These are phyloP conservation scores for Pangasius macronema DNA, from an alignment of 2,797 vertebrate genomes.

Conservation along the genomic window DNA sequence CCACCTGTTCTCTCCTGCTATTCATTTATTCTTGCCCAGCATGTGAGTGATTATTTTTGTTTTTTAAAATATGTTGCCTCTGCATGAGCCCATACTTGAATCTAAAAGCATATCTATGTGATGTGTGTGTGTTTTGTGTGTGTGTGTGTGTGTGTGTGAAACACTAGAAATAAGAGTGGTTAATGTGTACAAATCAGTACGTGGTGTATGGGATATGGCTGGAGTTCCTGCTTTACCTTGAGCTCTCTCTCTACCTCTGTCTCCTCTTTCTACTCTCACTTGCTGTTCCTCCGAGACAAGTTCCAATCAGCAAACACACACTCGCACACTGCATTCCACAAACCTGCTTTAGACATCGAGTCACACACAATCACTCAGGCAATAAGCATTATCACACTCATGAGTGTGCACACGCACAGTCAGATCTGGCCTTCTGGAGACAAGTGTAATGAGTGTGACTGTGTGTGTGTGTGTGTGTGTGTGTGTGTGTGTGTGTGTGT, in stretches of 20 bases:
- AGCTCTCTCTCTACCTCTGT: conserved; percentile 48
- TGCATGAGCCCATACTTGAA: background rate
- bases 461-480: background rate
- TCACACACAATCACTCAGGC: conserved; percentile 36
- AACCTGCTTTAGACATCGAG: conserved; percentile 24
- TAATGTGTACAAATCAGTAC: conserved; percentile 23
- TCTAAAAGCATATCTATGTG: conserved; percentile 24
- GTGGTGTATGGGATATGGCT: conserved; percentile 14
- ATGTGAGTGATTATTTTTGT: background rate
- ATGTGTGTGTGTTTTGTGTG: background rate
- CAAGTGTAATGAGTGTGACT: conserved; percentile 19
- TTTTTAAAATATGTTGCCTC: background rate
- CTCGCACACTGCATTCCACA: conserved; percentile 25
- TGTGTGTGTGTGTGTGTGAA: too few relatives aligned
- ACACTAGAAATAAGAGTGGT: background rate
- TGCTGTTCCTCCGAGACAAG: conserved; percentile 59
- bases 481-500: conserved; percentile 1
- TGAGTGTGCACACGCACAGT: conserved; percentile 5
- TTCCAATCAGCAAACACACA: conserved; percentile 42
- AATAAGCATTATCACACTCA: conserved; percentile 37
- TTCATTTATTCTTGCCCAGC: background rate
- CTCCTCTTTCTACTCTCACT: conserved; percentile 63
- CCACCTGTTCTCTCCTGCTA: background rate
- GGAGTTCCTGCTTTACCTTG: conserved; percentile 25
- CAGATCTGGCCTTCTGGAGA: conserved; percentile 24